phyloP scores from a whole-genome alignment of 2,797 vertebrate genomes.

The Pagetopsis macropterus region DNA sequence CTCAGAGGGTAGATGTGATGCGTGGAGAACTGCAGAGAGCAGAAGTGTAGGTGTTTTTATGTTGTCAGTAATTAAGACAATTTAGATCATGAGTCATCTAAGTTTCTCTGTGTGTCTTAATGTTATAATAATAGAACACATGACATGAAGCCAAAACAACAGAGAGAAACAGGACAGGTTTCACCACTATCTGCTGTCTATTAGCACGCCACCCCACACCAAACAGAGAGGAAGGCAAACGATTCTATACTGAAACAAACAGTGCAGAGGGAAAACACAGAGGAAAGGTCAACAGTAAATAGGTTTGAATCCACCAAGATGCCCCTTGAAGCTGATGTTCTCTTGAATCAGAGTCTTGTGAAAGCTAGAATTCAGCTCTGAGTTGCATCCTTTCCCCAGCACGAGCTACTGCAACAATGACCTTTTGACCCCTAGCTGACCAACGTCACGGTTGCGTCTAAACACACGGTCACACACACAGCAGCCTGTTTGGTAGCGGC shows the following conservation, averaged over 20 bases:
- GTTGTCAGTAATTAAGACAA: background rate
- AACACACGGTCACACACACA: conserved; percentile 27
- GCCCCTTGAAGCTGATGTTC: background rate
- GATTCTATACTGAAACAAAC: conserved; percentile 1
- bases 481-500: conserved; percentile 12
- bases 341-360: conserved; percentile 4
- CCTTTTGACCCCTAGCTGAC: conserved; percentile 9
- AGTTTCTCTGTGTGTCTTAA: too few relatives aligned
- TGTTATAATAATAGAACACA: conserved; percentile 2
- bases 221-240: conserved; percentile 18
- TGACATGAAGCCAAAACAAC: conserved; percentile 24
- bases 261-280: background rate
- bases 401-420: conserved; percentile 19
- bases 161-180: conserved; percentile 7
- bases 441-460: background rate
- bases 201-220: conserved; percentile 37
- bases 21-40: conserved; percentile 89
- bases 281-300: background rate
- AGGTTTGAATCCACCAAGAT: background rate
- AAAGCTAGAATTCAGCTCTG: conserved; percentile 14
- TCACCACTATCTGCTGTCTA: background rate
- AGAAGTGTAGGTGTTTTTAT: background rate
- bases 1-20: conserved; percentile 91
- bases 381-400: conserved; percentile 7
- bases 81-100: background rate